Base-by-base conservation (phyloP, 2,797 vertebrate genomes). In the Bucorvus abyssinicus region DNA sequence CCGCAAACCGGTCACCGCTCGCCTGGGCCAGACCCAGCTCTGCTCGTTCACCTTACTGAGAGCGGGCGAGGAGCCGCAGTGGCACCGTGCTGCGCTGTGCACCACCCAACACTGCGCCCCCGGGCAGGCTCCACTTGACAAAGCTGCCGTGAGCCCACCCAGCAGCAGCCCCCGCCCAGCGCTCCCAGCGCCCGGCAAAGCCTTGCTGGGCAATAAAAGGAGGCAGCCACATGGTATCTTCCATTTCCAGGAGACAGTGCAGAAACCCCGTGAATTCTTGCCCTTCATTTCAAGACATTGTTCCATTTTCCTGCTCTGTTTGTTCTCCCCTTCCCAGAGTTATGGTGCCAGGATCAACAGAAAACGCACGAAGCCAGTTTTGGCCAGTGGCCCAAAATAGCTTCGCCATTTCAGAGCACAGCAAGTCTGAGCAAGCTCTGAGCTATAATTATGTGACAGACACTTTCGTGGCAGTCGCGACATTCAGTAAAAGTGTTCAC, bases 311-410 rank as follows among this genome's bases (percentile, higher is more conserved):
- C 68, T 56, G 27, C 63, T 40, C 49, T 24, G 2, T 34, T 29
- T 68, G 69, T 22, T 40, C 30, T 50, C 47, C 68, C 52, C 26
- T 44, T 55, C 30, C 67, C 74, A 50, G 71, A 30, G 1, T 15
- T 19, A 8, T 1, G 14, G 45, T 70, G 29, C 11, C 82, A 44
- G 32, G 34, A 68, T 20, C 38, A 47, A 45, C 13, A 82, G 57
- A 68, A 65, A n/a, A 45, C 2, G 7, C 36, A 5, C 0, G 0
- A 30, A 52, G 67, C 23, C 34, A 17, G 0, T 36, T 80, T 26
- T 50, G 80, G 67, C 34, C 65, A 53, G 10, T 14, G 36, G 69
- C 40, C 47, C 20, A 59, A 47, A 91, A 93, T 0, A 73, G n/a
- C 61, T 34, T 44, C 40, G 15, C 0, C 29, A 4, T 20, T 80